Base-by-base conservation (phyloP, 2,113 vertebrate species). In the Malaclemys terrapin region DNA sequence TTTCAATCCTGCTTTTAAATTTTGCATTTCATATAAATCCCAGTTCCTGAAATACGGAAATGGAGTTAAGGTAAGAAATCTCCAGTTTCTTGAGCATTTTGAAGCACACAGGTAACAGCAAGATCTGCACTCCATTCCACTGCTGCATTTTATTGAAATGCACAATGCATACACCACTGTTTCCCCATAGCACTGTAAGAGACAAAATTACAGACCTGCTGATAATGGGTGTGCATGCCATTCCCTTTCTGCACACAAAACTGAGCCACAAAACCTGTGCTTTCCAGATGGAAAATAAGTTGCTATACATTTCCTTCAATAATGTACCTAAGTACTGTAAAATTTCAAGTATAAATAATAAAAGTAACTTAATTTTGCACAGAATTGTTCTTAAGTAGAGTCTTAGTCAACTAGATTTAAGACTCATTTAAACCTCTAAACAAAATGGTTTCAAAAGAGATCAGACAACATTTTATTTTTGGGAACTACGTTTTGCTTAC, bases 201-300 rank as follows among this genome's bases (percentile, higher is more conserved):
- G 62, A 94, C 3, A 49, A 53, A 19, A 78, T 72, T 1, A 1
- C 9, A 84, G 81, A 93, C 17, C 56, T 80, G 92, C 85, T 94
- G 91, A 3, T 53, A 14, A 29, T 53, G 96, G 95, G 94, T 89
- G 94, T 93, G 96, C 87, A 88, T 82, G 38, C 57, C 1, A 0
- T 93, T 88, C 81, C 38, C 2, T 2, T 95, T 96, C 95, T 42
- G 54, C 38, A 79, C 72, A 62, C 31, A 86, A 59, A 59, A 13
- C 24, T 29, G 57, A 59, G 62, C 14, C 62, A 95, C 69, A 95
- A 90, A 89, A 86, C 0, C 29, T 93, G 86, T 2, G 50, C 83
- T 84, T 89, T 81, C 93, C 96, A 94, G 92, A 84, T 95, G 94
- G 93, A 88, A 96, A 94, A 90, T 14, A 89, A 90, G 93, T 92